A percentile compares a stretch with the other conserved stretches of the same genome.
Conservation (phyloP, 2,888 invertebrate species). For the Panopea generosa region DNA sequence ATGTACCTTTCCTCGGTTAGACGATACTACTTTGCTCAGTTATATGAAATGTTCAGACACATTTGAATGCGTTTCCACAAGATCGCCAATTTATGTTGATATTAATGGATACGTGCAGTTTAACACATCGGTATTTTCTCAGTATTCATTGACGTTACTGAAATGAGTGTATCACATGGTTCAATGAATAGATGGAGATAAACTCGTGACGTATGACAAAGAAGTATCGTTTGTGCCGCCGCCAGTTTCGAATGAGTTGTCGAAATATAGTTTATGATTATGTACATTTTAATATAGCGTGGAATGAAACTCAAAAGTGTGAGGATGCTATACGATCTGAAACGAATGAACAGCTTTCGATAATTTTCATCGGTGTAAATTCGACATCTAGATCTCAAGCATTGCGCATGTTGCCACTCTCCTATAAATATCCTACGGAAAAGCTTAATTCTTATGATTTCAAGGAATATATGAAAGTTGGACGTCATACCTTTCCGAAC, state of each 20-base stretch:
- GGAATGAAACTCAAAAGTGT: neutral
- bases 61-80: neutral
- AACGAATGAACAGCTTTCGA: neutral
- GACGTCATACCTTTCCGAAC: constrained; percentile 63
- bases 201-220: neutral
- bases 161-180: neutral
- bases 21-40: neutral
- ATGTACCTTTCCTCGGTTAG: neutral
- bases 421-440: neutral
- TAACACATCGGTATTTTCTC: neutral
- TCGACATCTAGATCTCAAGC: constrained; percentile 11
- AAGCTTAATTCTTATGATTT: constrained; percentile 5
- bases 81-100: constrained; percentile 3
- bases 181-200: neutral
- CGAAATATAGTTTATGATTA: constrained; percentile 1
- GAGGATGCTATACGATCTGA: neutral
- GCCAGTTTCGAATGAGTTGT: constrained; percentile 9
- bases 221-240: constrained; percentile 5
- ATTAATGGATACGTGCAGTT: neutral
- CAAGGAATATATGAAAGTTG: constrained; percentile 55
- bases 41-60: neutral
- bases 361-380: constrained; percentile 10
- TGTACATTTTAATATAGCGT: neutral
- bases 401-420: neutral
- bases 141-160: neutral